These are phyloP conservation scores for Hemicordylus capensis DNA, from an alignment of 2,113 vertebrate genomes.

Conservation along the genomic window DNA sequence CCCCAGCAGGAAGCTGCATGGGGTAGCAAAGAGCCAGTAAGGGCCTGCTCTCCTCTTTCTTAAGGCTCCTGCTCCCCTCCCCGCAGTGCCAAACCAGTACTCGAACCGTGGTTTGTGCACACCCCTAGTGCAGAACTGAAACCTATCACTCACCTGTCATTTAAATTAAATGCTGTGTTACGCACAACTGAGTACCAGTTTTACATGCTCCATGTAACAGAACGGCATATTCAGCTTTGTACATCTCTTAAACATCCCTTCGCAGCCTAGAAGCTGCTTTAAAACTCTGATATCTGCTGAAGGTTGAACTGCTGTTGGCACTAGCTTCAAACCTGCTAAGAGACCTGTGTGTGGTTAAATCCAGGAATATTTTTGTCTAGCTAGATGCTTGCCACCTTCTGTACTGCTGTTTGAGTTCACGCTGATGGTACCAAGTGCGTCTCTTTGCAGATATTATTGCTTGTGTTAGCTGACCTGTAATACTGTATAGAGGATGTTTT, in stretches of 20 bases:
- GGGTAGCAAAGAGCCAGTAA: too few relatives aligned
- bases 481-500: constrained; percentile 49
- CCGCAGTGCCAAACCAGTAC: too few relatives aligned
- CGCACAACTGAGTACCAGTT: constrained; percentile 25
- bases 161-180: background rate
- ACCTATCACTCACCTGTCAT: constrained; percentile 14
- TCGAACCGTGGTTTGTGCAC: too few relatives aligned
- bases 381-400: constrained; percentile 65
- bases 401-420: constrained; percentile 55
- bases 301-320: constrained; percentile 46
- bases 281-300: constrained; percentile 36
- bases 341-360: constrained; percentile 35
- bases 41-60: too few relatives aligned
- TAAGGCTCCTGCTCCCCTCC: too few relatives aligned
- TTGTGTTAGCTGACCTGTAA: constrained; percentile 60
- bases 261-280: constrained; percentile 55
- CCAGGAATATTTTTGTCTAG: constrained; percentile 67
- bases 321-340: constrained; percentile 50
- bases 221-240: constrained; percentile 31
- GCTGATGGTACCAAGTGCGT: constrained; percentile 59
- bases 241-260: constrained; percentile 48
- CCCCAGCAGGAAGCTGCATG: too few relatives aligned
- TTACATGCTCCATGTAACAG: constrained; percentile 17
- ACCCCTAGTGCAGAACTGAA: constrained; percentile 32
- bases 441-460: constrained; percentile 48